Evolutionary conservation across 1,140 invertebrate species (phyloP).

Genomic region (Mya arenaria): DNA sequence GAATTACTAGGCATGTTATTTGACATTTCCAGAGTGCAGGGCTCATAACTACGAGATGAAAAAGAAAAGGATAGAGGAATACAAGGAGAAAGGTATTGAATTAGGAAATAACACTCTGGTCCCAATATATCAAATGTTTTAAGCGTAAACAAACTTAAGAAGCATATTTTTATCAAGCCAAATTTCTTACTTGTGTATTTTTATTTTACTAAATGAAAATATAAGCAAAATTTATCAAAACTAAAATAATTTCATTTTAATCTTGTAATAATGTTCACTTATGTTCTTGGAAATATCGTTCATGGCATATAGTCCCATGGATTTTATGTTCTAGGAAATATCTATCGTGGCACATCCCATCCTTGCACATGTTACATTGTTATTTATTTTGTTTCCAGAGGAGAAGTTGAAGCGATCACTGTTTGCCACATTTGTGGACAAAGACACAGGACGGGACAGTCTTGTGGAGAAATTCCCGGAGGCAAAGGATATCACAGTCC

Average conservation of each 20-base stretch:
- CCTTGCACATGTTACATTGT: background rate
- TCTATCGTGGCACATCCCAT: background rate
- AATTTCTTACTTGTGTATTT: too few species aligned
- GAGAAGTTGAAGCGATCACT: slow-evolving; percentile 16
- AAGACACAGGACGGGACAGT: slow-evolving; percentile 39
- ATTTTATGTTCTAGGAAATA: background rate
- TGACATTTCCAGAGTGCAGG: background rate
- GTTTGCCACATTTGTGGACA: slow-evolving; percentile 44
- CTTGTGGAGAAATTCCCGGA: slow-evolving; percentile 43
- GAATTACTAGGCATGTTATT: background rate
- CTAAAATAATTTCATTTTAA: too few species aligned
- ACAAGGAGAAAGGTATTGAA: background rate
- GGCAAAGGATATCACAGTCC: slow-evolving; percentile 31
- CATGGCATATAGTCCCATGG: background rate
- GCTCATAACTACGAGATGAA: background rate
- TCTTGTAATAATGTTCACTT: too few species aligned
- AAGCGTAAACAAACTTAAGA: too few species aligned
- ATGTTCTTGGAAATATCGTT: background rate
- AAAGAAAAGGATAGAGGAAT: background rate
- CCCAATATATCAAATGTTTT: too few species aligned
- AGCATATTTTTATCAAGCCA: too few species aligned
- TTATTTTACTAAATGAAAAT: too few species aligned
- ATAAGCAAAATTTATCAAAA: too few species aligned
- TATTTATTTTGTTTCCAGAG: too few species aligned
- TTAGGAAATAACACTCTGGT: too few species aligned